Base-by-base conservation (phyloP, 2,113 vertebrate genomes). In the Picathartes gymnocephalus region DNA sequence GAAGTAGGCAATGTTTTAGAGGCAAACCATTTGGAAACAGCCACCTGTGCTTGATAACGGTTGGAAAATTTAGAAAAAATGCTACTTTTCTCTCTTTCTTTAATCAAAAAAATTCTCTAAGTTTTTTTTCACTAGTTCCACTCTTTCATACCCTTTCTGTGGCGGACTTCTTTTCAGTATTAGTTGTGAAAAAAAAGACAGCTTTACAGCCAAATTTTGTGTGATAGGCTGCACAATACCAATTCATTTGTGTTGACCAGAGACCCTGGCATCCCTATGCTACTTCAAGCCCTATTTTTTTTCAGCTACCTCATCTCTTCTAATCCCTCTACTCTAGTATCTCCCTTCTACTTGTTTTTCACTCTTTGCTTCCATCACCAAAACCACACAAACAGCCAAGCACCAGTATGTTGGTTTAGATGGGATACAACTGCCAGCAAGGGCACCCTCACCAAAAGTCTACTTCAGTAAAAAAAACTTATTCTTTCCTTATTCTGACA, bases 11-110 rank as follows among this genome's bases (percentile, higher is more conserved):
- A 73, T 51, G 61, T 62, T 82, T 90, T 80, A 87, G 44, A 94
- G 44, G 68, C 68, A 94, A 96, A 88, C 79, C 93, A 95, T 82
- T 90, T 95, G 91, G 76, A 71, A 95, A 73, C 39, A 80, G 53
- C 87, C 91, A 95, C 92, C 89, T 96, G 95, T 93, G 66, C 74
- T 87, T 12, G 8, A 61, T 65, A 80, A 87, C 82, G n/a, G 37
- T n/a, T 73, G 31, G 57, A 80, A 87, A 72, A 69, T 65, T 60
- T 53, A 81, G 56, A 77, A 66, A 95, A 95, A 90, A 87, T 21
- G 23, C 3, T 64, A 35, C 60, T 88, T 90, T 53, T 50, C 13
- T 66, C 39, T 39, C 39, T 37, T 47, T 44, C 17, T 78, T 77
- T 79, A 14, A 68, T 48, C 3, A 69, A 62, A 79, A 89, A 3